phyloP scores from a whole-genome alignment of 2,888 invertebrate species.

The Gisinianus flammeolus region DNA sequence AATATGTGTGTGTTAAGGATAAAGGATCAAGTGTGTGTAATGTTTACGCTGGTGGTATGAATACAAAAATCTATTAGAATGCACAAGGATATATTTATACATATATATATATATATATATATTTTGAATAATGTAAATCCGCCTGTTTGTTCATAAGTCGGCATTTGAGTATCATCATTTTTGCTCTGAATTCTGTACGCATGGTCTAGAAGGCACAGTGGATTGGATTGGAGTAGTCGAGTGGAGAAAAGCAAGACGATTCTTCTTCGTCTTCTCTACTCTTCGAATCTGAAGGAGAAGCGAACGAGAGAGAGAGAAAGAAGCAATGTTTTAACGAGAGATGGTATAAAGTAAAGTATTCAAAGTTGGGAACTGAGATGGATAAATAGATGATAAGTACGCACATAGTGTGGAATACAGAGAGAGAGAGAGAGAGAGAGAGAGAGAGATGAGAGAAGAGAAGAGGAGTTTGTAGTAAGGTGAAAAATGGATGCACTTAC shows the following conservation, averaged over 20 bases:
- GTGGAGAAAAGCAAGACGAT: too few species aligned
- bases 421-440: too few species aligned
- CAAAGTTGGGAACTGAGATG: neutral
- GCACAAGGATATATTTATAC: too few species aligned
- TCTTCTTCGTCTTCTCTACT: too few species aligned
- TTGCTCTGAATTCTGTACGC: neutral
- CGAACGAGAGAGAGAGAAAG: neutral
- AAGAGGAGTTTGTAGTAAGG: conserved; percentile 20
- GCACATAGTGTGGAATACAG: neutral
- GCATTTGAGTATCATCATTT: neutral
- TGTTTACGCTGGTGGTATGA: too few species aligned
- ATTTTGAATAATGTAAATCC: too few species aligned
- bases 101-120: too few species aligned
- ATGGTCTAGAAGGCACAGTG: neutral
- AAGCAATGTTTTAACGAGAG: neutral
- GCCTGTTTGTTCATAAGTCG: too few species aligned
- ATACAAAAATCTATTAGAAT: too few species aligned
- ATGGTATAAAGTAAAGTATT: neutral
- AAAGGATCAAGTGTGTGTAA: too few species aligned
- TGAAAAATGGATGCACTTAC: conserved; percentile 50
- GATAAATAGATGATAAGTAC: conserved; percentile 12
- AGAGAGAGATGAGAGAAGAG: too few species aligned
- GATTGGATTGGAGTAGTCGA: neutral
- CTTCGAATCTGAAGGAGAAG: neutral
- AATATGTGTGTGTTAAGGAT: neutral